Conservation (phyloP, 2,113 vertebrate genomes). For the Gorsachius goisagi region DNA sequence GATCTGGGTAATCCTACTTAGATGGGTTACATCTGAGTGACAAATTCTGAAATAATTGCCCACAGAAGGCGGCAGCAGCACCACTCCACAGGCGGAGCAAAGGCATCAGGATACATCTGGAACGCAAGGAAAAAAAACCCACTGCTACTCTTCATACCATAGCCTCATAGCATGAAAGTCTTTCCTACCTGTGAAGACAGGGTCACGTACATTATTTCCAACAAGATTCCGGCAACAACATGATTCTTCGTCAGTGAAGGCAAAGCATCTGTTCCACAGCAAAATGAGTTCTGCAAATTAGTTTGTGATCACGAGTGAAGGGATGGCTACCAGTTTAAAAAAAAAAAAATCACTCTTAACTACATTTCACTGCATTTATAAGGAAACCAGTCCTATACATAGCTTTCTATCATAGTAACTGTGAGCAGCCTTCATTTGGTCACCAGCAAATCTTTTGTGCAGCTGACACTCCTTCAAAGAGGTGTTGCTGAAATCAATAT, state of each 20-base stretch:
- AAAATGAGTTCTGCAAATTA: background rate
- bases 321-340: background rate
- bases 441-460: slow-evolving; percentile 21
- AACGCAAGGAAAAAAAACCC: background rate
- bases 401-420: background rate
- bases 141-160: background rate
- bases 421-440: background rate
- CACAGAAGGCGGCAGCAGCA: background rate
- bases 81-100: rapidly evolving
- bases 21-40: background rate
- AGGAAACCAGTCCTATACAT: background rate
- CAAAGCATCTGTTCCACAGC: background rate
- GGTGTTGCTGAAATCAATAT: slow-evolving; percentile 39
- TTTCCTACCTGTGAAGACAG: background rate
- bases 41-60: background rate
- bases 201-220: background rate
- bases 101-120: background rate
- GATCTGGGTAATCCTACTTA: background rate
- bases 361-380: background rate
- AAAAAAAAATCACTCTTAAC: background rate
- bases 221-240: background rate
- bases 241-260: background rate
- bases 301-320: background rate
- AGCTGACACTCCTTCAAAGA: slow-evolving; percentile 23
- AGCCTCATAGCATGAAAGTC: background rate